phyloP scores from a whole-genome alignment of 2,113 vertebrate species.

The Leptobrachium leishanense region DNA sequence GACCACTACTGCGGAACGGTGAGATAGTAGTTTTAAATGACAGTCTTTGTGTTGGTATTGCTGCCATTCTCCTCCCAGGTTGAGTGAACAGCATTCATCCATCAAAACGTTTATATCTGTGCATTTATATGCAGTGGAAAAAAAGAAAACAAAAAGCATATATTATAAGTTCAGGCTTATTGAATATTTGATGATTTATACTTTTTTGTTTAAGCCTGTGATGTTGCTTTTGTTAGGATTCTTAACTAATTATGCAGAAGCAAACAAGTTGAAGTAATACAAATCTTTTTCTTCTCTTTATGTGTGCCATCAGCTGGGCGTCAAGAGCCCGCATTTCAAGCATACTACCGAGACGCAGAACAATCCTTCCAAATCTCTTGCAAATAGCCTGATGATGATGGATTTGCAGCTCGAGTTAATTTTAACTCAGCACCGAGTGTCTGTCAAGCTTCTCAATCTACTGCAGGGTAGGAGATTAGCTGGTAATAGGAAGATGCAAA shows the following conservation, averaged over 20 bases:
- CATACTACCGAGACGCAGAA: slow-evolving; percentile 37
- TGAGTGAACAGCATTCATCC: background rate
- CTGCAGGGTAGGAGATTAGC: slow-evolving; percentile 68
- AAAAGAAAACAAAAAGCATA: slow-evolving; percentile 13
- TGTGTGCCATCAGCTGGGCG: slow-evolving; percentile 55
- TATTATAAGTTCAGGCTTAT: slow-evolving; percentile 33
- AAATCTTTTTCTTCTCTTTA: slow-evolving; percentile 44
- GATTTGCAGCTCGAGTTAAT: slow-evolving; percentile 86
- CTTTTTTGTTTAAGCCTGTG: slow-evolving; percentile 8
- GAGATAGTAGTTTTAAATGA: slow-evolving; percentile 40
- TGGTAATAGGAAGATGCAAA: slow-evolving; percentile 29
- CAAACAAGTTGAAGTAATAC: slow-evolving; percentile 27
- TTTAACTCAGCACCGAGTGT: slow-evolving; percentile 77
- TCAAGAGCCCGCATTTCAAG: slow-evolving; percentile 48
- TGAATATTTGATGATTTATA: slow-evolving; percentile 42
- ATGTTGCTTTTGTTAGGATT: slow-evolving; percentile 45
- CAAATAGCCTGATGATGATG: slow-evolving; percentile 60
- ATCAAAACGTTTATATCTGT: background rate
- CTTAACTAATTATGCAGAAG: slow-evolving; percentile 38
- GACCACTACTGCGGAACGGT: slow-evolving; percentile 79
- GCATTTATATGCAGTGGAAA: background rate
- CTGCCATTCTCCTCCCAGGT: background rate
- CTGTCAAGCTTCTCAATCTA: slow-evolving; percentile 73
- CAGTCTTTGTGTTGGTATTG: background rate
- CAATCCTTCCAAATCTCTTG: slow-evolving; percentile 48